phyloP scores from a whole-genome alignment of 2,113 vertebrate genomes.

The Pachyramphus minor region DNA sequence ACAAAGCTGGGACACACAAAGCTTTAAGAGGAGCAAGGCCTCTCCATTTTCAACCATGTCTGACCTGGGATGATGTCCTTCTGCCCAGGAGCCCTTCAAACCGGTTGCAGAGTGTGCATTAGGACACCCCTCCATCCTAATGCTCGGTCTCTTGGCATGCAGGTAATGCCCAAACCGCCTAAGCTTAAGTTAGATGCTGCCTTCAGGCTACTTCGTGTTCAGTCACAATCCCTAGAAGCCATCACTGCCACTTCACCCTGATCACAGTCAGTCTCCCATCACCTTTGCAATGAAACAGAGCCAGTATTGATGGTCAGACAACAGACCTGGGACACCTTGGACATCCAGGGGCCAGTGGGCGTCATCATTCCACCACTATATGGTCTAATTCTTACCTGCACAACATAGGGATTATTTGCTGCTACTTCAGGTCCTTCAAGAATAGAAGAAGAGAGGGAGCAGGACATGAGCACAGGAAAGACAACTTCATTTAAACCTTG shows the following conservation, averaged over 20 bases:
- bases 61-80: not conserved
- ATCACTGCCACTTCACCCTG: not conserved
- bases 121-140: not conserved
- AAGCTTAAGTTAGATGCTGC: too few relatives aligned
- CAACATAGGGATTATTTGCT: not conserved
- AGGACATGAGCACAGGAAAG: not conserved
- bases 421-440: not conserved
- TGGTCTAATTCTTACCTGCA: not conserved
- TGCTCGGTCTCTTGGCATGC: not conserved
- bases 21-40: not conserved
- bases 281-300: not conserved
- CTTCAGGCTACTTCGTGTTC: not conserved
- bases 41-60: not conserved
- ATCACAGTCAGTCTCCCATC: accelerated
- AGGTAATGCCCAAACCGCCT: not conserved
- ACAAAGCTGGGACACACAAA: not conserved
- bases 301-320: not conserved
- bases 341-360: not conserved
- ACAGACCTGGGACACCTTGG: not conserved
- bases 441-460: not conserved
- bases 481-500: not conserved
- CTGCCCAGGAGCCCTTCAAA: not conserved
- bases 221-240: not conserved
- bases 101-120: not conserved
- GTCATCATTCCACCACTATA: not conserved